These are phyloP conservation scores for Ptyas mucosa DNA, from an alignment of 2,113 vertebrate genomes.

Conservation along the genomic window DNA sequence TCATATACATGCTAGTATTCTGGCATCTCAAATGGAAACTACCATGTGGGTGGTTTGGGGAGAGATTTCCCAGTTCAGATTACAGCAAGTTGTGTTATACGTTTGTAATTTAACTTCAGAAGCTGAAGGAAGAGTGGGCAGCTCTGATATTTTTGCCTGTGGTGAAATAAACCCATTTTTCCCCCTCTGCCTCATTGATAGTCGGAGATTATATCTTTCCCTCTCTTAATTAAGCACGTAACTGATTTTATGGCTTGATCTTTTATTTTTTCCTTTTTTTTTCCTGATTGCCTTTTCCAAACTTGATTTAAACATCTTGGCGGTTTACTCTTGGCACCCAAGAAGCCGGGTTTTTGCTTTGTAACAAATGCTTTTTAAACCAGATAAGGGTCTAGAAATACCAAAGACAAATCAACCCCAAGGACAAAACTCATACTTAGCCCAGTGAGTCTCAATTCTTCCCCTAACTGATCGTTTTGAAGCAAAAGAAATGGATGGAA, in stretches of 20 bases:
- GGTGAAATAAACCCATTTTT: constrained; percentile 51
- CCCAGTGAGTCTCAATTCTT: not conserved
- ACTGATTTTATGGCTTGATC: constrained; percentile 53
- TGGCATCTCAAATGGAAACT: constrained; percentile 37
- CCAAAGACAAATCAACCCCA: not conserved
- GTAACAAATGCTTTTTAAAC: not conserved
- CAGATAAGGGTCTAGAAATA: not conserved
- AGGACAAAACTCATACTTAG: not conserved
- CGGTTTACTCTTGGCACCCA: constrained; percentile 29
- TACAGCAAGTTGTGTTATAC: constrained; percentile 47
- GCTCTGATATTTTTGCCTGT: constrained; percentile 48
- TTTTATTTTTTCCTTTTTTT: constrained; percentile 29
- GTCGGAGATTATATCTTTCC: constrained; percentile 52
- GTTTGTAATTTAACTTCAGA: constrained; percentile 42
- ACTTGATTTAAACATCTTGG: constrained; percentile 52
- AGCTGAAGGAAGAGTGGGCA: constrained; percentile 1
- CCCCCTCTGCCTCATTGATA: constrained; percentile 48
- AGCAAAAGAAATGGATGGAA: not conserved
- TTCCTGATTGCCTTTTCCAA: constrained; percentile 37
- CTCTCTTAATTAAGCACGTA: constrained; percentile 61
- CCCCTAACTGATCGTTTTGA: not conserved
- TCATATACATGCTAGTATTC: constrained; percentile 25
- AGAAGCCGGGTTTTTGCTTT: constrained; percentile 17
- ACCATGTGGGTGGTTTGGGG: constrained; percentile 52
- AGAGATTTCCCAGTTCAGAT: constrained; percentile 36